phyloP scores from a whole-genome alignment of 2,797 vertebrate species.

The Cynopterus sphinx region DNA sequence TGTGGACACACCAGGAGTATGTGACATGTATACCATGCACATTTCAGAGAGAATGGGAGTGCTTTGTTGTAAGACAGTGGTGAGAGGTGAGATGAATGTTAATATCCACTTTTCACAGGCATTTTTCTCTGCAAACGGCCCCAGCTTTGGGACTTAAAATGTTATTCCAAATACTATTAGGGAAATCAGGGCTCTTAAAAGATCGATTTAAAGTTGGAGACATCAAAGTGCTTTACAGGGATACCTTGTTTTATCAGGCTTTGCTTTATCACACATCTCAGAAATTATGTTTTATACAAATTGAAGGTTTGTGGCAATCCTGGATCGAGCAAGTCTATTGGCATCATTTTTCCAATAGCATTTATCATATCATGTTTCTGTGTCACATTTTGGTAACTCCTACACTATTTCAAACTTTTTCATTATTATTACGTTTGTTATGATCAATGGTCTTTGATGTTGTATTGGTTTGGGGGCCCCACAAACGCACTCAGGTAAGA shows the following conservation, averaged over 20 bases:
- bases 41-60: neutral
- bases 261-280: neutral
- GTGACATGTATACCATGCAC: neutral
- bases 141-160: constrained; percentile 21
- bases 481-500: neutral
- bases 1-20: neutral
- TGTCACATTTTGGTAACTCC: neutral
- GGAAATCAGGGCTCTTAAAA: constrained; percentile 33
- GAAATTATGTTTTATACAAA: neutral
- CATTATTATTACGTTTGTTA: neutral
- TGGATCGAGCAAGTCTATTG: neutral
- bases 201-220: constrained; percentile 37
- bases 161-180: constrained; percentile 51
- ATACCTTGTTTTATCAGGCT: neutral
- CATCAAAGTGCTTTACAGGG: constrained; percentile 38
- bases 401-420: neutral
- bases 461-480: neutral
- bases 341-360: neutral
- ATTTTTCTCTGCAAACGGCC: constrained; percentile 2
- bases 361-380: neutral
- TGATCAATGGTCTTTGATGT: neutral
- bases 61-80: neutral
- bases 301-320: neutral
- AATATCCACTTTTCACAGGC: neutral
- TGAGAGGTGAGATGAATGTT: neutral